Percentiles rank a stretch among this genome's conserved stretches.
phyloP scores from a whole-genome alignment of 2,113 vertebrate species.

The Sporophila hypoxantha region DNA sequence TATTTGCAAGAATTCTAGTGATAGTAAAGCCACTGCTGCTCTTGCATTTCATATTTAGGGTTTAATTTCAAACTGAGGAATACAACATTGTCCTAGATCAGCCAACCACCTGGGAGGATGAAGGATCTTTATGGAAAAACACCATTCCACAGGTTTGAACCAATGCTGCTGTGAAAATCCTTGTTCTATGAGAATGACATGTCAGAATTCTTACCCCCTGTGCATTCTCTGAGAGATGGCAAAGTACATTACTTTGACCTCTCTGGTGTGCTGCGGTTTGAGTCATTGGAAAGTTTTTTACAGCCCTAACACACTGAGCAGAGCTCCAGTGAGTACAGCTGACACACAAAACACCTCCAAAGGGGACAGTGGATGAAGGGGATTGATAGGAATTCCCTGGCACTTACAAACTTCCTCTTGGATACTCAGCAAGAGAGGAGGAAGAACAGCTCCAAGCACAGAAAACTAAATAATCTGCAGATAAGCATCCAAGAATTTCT shows the following conservation, averaged over 20 bases:
- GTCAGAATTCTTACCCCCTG: neutral
- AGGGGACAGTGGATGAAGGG: neutral
- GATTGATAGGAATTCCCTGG: neutral
- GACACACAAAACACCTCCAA: neutral
- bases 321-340: neutral
- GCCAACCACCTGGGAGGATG: neutral
- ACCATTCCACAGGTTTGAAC: neutral
- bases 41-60: neutral
- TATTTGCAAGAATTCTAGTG: neutral
- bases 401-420: neutral
- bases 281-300: neutral
- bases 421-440: neutral
- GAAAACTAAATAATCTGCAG: neutral
- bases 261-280: neutral
- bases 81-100: neutral
- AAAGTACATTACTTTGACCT: neutral
- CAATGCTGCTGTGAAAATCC: neutral
- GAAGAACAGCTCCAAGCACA: neutral
- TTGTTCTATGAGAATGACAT: neutral
- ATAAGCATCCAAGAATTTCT: neutral
- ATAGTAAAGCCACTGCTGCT: neutral
- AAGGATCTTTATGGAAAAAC: neutral
- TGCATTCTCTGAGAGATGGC: neutral
- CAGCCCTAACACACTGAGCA: neutral
- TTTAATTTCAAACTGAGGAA: neutral